These are phyloP conservation scores for Phyllostomus discolor DNA, from an alignment of 2,113 vertebrate species.

Conservation along the genomic window DNA sequence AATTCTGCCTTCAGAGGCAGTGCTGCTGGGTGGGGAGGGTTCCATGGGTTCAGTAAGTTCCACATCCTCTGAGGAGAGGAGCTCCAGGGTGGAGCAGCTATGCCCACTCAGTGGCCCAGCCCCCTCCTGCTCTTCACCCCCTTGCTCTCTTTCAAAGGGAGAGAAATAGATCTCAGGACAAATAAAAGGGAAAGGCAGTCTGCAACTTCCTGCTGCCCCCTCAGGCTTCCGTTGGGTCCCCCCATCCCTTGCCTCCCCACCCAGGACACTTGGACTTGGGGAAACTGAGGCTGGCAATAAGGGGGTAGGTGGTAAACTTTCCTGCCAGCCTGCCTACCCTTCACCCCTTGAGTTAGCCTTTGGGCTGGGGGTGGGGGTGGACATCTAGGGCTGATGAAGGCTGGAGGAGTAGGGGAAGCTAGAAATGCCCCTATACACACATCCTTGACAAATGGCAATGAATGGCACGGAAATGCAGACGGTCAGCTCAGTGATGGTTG, in stretches of 20 bases:
- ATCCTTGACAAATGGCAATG: background rate
- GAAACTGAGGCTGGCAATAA: background rate
- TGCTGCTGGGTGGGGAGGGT: background rate
- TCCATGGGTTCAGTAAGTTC: background rate
- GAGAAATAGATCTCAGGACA: slow-evolving; percentile 30
- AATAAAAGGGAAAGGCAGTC: background rate
- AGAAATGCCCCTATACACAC: background rate
- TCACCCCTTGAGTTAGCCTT: background rate
- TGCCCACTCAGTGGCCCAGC: background rate
- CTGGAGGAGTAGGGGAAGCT: background rate
- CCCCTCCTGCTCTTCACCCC: background rate
- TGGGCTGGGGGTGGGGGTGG: background rate
- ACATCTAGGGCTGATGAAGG: background rate
- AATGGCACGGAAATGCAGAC: background rate
- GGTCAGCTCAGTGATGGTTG: background rate
- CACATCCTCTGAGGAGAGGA: background rate
- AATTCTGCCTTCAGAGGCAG: background rate
- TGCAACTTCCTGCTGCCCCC: background rate
- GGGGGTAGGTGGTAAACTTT: background rate
- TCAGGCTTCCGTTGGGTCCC: background rate
- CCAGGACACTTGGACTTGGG: background rate
- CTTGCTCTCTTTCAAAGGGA: slow-evolving; percentile 40
- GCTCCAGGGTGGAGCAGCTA: background rate
- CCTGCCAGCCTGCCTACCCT: background rate
- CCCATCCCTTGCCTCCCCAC: background rate